Evolutionary conservation across 2,888 invertebrate genomes (phyloP), one percentile per base, ranked within the genome.

Genomic region (Copidosoma aretas): DNA sequence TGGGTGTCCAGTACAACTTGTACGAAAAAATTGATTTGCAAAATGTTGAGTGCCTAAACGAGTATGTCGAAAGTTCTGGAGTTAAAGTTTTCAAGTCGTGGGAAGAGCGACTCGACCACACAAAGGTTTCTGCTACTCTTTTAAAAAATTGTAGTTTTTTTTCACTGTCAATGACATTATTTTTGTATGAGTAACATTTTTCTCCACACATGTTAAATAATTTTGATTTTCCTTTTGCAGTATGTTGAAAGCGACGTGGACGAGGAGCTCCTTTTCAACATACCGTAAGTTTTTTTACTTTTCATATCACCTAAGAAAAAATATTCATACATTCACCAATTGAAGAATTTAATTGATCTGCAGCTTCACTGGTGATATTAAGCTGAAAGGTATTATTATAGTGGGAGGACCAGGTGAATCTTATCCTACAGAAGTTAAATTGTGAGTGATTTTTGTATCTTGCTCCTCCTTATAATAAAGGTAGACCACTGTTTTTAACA

Each of bases 221-320:
- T 67, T 58, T 52, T 24, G 21, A 21, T 60, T 75, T 71, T 83
- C 60, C 63, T 75, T 70, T 84, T 86, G 25, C 83, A 97, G 96
- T 95, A 87, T 88, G 98, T 98, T 0, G 93, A 95, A 84, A 98
- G 98, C 86, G 98, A 98, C 88, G 92, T 90, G 1, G 98, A 98
- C 85, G 94, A 94, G 84, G 98, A 99, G 85, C 86, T 99, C 5
- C 86, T 99, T 2, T 96, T 99, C 81, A 98, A 97, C 82, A 94
- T 98, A 79, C 98, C 98, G 87, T 89, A 82, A 86, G 88, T 86
- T 72, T 64, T 65, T 17, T 21, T 22, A 25, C 5, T 46, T 58
- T 52, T 51, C 14, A 21, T 49, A 19, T 25, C 8, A 52, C 2
- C 1, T 41, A 46, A 19, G 19, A 41, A 60, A 43, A 49, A 17